Evolutionary conservation across 1,140 invertebrate species (phyloP).

Genomic region (Drosophila navojoa): DNA sequence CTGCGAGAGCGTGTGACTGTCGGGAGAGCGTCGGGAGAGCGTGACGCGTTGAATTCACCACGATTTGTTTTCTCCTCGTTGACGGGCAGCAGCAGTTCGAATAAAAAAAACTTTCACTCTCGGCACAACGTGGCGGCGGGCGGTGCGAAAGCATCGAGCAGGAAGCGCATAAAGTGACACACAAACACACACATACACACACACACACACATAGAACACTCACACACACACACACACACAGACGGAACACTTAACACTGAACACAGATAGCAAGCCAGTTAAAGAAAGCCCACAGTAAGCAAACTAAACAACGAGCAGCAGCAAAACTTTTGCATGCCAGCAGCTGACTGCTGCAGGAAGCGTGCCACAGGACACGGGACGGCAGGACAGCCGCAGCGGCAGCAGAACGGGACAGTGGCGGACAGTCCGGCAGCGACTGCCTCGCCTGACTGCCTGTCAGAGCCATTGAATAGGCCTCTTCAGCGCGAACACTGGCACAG

Average conservation of each 20-base stretch:
- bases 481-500: constrained; percentile 56
- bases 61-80: constrained; percentile 15
- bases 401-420: constrained; percentile 42
- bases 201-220: not conserved
- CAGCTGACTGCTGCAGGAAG: constrained; percentile 77
- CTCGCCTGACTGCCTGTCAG: constrained; percentile 42
- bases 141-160: constrained; percentile 63
- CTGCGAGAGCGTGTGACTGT: not conserved
- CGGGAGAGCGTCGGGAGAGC: constrained; percentile 19
- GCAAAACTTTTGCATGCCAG: constrained; percentile 50
- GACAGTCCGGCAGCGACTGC: constrained; percentile 45
- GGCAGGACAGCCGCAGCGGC: constrained; percentile 52
- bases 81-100: constrained; percentile 18
- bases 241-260: constrained; percentile 11
- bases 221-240: constrained; percentile 21
- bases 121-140: constrained; percentile 75
- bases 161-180: constrained; percentile 76
- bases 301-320: constrained; percentile 50
- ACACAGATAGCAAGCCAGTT: constrained; percentile 10
- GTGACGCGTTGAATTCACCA: constrained; percentile 34
- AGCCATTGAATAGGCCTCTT: constrained; percentile 67
- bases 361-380: constrained; percentile 39
- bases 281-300: constrained; percentile 42
- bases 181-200: constrained; percentile 39
- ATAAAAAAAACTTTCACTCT: constrained; percentile 70